Conservation (phyloP, 2,888 invertebrate genomes). For the Diarsia rubi region DNA sequence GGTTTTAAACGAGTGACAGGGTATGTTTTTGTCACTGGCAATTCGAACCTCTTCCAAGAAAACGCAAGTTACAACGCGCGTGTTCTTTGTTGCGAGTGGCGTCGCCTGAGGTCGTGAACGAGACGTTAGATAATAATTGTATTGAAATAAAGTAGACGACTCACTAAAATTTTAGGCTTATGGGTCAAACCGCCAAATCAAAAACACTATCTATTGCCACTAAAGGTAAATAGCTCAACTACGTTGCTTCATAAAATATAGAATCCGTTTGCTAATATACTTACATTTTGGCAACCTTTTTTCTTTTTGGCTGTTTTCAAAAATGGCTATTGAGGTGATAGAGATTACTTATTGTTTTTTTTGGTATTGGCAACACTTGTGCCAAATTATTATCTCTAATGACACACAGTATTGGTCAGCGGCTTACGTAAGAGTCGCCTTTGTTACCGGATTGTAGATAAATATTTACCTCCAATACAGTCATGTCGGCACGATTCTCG, state of each 20-base stretch:
- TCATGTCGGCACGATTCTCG: conserved; percentile 24
- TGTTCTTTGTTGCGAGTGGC: not conserved
- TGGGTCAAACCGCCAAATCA: not conserved
- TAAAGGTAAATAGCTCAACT: not conserved
- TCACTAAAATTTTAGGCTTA: conserved; percentile 4
- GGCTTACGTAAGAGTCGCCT: conserved; percentile 24
- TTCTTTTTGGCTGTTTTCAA: not conserved
- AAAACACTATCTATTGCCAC: not conserved
- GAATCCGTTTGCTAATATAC: not conserved
- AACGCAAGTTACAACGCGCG: not conserved
- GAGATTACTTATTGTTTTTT: not conserved
- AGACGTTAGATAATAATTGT: not conserved
- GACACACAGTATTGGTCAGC: not conserved
- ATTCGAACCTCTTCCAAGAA: not conserved
- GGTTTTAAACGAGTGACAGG: not conserved
- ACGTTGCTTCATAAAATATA: conserved; percentile 21
- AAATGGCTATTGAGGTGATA: conserved; percentile 6
- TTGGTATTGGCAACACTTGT: not conserved
- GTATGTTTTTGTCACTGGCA: not conserved
- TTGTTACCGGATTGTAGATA: not conserved
- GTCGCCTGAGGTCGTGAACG: not conserved
- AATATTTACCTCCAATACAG: not conserved
- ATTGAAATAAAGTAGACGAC: conserved; percentile 10
- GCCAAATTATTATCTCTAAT: not conserved
- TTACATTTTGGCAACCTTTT: conserved; percentile 11